Base-by-base conservation (phyloP, 2,797 vertebrate species). In the Gobionotothen gibberifrons region DNA sequence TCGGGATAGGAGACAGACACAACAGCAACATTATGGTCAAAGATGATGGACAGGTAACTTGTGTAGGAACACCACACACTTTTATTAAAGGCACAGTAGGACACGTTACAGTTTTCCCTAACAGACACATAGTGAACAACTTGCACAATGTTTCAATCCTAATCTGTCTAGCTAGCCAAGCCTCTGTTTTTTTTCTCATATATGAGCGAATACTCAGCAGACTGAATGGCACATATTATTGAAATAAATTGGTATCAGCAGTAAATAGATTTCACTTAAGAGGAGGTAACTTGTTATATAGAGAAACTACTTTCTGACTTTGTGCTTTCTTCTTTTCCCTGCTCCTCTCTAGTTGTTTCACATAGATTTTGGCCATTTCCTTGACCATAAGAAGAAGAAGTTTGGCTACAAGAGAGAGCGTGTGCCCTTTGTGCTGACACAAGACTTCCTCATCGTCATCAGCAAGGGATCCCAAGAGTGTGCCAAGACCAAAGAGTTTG, bases 11-110 rank as follows among this genome's bases (percentile, higher is more conserved):
- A 46, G 95, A 96, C 89, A 83, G 95, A 47, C 96, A 96, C 90
- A 96, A 96, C 91, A 96, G 95, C 87, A 96, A 96, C 92, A 96
- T 96, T 51, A 96, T 96, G 96, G 95, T 96, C 55, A 96, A 96
- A 85, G 95, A 96, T 1, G 94, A 96, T 8, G 96, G 96, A 67
- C 96, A 96, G 94, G 95, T 96, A 85, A 81, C 16, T 22, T 22
- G 1, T 12, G 29, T 32, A 21, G 29, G 43, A 22, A 63, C 5
- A 10, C 56, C 51, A 52, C 3, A 17, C 17, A 32, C 0, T 39
- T 36, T n/a, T 44, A 39, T 3, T 51, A 1, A 49, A 22, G 10
- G 43, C 9, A 56, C 32, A 36, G 32, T 36, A 36, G 32, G 14
- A 40, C 29, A 67, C 5, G 12, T 53, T 46, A 22, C 3, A 43